Evolutionary conservation across 2,888 invertebrate genomes (phyloP).

Genomic region (Pseudococcus longispinus): DNA sequence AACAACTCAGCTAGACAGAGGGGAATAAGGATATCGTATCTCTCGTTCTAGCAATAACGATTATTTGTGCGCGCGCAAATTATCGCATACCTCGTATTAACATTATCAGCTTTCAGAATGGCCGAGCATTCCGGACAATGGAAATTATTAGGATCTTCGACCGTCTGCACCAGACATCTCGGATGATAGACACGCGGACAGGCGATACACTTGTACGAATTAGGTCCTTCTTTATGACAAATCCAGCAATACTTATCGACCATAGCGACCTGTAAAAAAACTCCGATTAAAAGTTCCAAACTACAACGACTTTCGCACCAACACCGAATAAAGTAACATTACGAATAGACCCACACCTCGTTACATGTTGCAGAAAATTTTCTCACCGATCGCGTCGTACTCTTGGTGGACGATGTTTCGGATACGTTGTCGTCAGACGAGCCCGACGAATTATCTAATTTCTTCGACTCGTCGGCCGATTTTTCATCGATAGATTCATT

Average conservation of each 20-base stretch:
- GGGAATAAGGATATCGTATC: background rate
- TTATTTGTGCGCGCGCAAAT: slow-evolving; percentile 11
- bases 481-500: background rate
- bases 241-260: slow-evolving; percentile 89
- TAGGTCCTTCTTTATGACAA: slow-evolving; percentile 75
- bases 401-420: background rate
- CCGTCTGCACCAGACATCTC: slow-evolving; percentile 69
- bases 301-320: background rate
- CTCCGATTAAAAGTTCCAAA: background rate
- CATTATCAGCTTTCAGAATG: slow-evolving; percentile 75
- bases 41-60: background rate
- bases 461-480: background rate
- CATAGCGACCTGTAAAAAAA: slow-evolving; percentile 62
- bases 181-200: slow-evolving; percentile 87
- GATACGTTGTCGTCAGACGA: slow-evolving; percentile 34
- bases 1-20: background rate
- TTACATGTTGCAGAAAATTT: slow-evolving; percentile 20
- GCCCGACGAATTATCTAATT: background rate
- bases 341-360: slow-evolving; percentile 34
- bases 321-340: background rate
- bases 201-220: slow-evolving; percentile 74
- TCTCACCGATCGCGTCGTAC: background rate
- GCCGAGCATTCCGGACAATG: slow-evolving; percentile 83
- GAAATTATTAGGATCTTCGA: slow-evolving; percentile 41
- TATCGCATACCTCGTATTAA: slow-evolving; percentile 69